Conservation (phyloP, 1,140 invertebrate genomes). For the Cyclargus thomasi region DNA sequence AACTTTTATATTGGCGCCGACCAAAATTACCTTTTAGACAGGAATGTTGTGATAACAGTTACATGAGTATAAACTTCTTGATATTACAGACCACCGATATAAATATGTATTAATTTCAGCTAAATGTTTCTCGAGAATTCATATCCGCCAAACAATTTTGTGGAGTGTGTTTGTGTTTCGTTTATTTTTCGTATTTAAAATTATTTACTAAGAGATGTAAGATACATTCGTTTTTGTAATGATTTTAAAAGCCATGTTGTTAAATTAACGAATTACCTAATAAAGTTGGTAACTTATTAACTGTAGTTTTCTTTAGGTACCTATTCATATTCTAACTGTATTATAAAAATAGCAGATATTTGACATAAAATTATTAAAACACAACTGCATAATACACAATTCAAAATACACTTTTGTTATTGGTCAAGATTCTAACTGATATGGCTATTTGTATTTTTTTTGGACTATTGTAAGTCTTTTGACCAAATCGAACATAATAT, state of each 20-base stretch:
- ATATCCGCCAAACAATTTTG: too few species aligned
- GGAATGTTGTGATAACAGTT: background rate
- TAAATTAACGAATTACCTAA: background rate
- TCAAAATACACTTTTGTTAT: background rate
- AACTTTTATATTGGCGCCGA: conserved; percentile 8
- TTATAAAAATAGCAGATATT: background rate
- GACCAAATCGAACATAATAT: background rate
- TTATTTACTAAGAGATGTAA: too few species aligned
- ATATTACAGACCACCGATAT: background rate
- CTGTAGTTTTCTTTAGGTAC: background rate
- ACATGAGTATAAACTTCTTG: background rate
- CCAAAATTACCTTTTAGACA: background rate
- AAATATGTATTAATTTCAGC: background rate
- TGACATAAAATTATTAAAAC: background rate
- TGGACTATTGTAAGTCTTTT: background rate
- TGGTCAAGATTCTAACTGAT: background rate
- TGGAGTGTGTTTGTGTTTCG: too few species aligned
- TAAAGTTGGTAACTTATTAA: background rate
- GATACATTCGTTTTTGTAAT: too few species aligned
- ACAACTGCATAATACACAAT: background rate
- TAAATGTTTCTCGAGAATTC: too few species aligned
- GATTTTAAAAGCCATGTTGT: too few species aligned
- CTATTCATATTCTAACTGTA: background rate
- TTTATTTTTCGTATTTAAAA: too few species aligned
- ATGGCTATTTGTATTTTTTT: background rate